A percentile compares a stretch with the other conserved stretches of the same genome.
phyloP scores from a whole-genome alignment of 1,140 invertebrate genomes.

The Drosophila virilis region DNA sequence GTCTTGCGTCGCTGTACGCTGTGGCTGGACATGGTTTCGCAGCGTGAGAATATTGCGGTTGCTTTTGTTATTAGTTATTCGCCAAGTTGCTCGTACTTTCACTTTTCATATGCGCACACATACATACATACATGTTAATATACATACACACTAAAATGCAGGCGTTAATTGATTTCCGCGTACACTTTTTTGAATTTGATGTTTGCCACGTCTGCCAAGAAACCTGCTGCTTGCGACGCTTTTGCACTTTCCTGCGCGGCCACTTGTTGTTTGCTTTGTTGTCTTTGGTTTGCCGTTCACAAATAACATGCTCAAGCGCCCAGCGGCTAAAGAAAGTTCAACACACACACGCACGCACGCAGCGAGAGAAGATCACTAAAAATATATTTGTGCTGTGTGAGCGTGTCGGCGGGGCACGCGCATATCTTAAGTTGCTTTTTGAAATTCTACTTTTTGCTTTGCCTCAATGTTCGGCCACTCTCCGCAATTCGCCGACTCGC shows the following conservation, averaged over 20 bases:
- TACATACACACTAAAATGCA: slow-evolving; percentile 15
- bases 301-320: slow-evolving; percentile 34
- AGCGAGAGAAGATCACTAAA: slow-evolving; percentile 11
- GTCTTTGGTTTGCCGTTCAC: slow-evolving; percentile 24
- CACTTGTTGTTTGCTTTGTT: slow-evolving; percentile 33
- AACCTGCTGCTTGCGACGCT: slow-evolving; percentile 45
- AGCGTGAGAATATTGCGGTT: slow-evolving; percentile 41
- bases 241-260: slow-evolving; percentile 61
- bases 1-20: slow-evolving; percentile 70
- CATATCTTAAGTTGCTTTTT: slow-evolving; percentile 41
- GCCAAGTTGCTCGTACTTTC: slow-evolving; percentile 53
- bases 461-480: slow-evolving; percentile 2
- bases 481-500: slow-evolving; percentile 45
- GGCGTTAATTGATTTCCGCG: slow-evolving; percentile 8
- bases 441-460: slow-evolving; percentile 20
- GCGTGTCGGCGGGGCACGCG: slow-evolving; percentile 21
- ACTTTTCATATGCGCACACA: slow-evolving; percentile 45
- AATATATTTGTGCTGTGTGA: slow-evolving; percentile 23
- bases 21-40: slow-evolving; percentile 62
- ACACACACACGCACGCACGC: slow-evolving; percentile 7
- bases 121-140: slow-evolving; percentile 25
- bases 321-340: slow-evolving; percentile 68
- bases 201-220: slow-evolving; percentile 61
- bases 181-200: slow-evolving; percentile 13
- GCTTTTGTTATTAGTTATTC: slow-evolving; percentile 26